A percentile compares a stretch with the other conserved stretches of the same genome.
These are phyloP conservation scores for Campylomormyrus tamandua DNA, from an alignment of 2,113 vertebrate genomes.

Conservation along the genomic window DNA sequence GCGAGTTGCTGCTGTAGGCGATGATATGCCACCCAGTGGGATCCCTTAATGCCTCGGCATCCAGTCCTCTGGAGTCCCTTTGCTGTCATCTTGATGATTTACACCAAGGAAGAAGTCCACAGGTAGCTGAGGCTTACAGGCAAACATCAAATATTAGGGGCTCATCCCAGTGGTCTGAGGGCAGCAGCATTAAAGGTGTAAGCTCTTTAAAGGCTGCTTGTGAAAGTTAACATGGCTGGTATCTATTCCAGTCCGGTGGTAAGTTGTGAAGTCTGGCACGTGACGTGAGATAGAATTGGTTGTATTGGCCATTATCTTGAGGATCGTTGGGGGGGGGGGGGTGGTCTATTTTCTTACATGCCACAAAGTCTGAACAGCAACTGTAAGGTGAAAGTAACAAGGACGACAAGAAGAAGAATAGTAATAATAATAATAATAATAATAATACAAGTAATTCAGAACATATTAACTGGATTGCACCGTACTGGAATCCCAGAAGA, in stretches of 20 bases:
- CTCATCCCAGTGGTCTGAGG: background rate
- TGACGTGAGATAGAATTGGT: background rate
- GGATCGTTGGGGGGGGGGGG: background rate
- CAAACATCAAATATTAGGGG: background rate
- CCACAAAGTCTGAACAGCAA: background rate
- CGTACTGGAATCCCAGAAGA: background rate
- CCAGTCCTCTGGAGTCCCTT: background rate
- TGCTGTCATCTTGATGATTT: constrained; percentile 1
- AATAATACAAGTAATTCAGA: background rate
- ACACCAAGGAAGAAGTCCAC: background rate
- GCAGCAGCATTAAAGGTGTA: background rate
- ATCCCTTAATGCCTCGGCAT: background rate
- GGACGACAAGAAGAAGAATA: too few relatives aligned
- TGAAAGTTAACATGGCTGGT: background rate
- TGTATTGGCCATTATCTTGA: background rate
- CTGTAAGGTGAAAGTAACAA: background rate
- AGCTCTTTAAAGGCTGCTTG: background rate
- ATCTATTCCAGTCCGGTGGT: background rate
- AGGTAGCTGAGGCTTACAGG: constrained; percentile 2
- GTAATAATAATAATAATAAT: background rate
- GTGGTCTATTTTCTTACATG: background rate
- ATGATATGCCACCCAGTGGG: background rate
- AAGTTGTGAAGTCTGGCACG: background rate
- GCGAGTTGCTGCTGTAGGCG: background rate
- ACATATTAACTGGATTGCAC: background rate